Evolutionary conservation across 1,140 invertebrate genomes (phyloP).

Genomic region (Neodiprion lecontei): DNA sequence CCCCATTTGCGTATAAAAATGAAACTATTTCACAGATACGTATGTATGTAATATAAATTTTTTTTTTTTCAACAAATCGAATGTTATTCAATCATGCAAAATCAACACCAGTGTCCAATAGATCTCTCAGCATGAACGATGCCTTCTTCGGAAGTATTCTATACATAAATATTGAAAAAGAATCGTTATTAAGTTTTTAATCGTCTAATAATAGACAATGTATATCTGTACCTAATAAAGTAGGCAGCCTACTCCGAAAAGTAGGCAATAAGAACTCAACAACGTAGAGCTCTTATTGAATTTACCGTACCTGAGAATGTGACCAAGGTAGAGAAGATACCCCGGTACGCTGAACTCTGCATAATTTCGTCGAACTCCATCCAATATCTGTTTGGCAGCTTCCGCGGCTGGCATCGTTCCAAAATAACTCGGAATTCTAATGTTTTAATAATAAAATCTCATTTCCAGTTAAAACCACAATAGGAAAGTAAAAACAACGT

Average conservation of each 20-base stretch:
- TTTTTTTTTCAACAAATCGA: background rate
- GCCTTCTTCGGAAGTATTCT: constrained; percentile 68
- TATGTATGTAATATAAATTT: background rate
- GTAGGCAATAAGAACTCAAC: background rate
- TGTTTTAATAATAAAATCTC: background rate
- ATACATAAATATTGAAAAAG: constrained; percentile 34
- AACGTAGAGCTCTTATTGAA: background rate
- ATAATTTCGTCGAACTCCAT: constrained; percentile 68
- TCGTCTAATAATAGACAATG: background rate
- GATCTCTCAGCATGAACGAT: constrained; percentile 67
- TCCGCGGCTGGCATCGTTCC: constrained; percentile 66
- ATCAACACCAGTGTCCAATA: constrained; percentile 72
- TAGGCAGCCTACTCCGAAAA: no score
- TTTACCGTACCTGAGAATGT: constrained; percentile 59
- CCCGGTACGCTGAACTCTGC: constrained; percentile 69
- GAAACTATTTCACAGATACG: background rate
- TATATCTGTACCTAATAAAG: background rate
- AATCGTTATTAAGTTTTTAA: constrained; percentile 14
- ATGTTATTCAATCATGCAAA: constrained; percentile 59
- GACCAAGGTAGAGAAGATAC: constrained; percentile 66
- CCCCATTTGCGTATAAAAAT: background rate
- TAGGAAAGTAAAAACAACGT: no score
- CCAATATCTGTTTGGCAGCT: constrained; percentile 65
- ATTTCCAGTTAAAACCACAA: no score
- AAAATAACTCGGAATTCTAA: constrained; percentile 71